These are phyloP conservation scores for Sinotaia quadrata DNA, from an alignment of 2,888 invertebrate genomes.

Conservation along the genomic window DNA sequence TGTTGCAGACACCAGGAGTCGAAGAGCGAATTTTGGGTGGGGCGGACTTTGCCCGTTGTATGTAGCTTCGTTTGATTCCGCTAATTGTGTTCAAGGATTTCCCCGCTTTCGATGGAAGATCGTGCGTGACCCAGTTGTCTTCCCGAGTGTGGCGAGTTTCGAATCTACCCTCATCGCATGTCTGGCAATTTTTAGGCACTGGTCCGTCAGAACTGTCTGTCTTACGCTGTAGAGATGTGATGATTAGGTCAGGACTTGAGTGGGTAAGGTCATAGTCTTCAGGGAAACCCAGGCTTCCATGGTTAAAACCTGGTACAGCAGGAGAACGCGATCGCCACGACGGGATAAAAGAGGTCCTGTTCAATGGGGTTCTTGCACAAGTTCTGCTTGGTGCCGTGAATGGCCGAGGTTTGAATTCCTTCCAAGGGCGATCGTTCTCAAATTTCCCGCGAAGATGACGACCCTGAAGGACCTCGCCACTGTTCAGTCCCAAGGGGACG, in stretches of 20 bases:
- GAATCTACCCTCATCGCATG: background rate
- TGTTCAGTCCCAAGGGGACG: conserved; percentile 22
- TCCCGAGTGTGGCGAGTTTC: background rate
- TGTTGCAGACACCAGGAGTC: background rate
- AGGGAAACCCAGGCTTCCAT: background rate
- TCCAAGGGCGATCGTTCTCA: background rate
- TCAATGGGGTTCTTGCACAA: background rate
- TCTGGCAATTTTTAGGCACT: background rate
- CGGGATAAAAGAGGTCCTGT: background rate
- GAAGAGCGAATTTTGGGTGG: conserved; percentile 25
- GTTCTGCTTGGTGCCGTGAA: conserved; percentile 20
- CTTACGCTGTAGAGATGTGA: conserved; percentile 17
- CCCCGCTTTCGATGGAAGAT: background rate
- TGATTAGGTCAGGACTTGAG: conserved; percentile 9
- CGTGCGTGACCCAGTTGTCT: background rate
- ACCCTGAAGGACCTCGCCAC: conserved; percentile 26
- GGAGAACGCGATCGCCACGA: conserved; percentile 3
- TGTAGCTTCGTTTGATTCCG: conserved; percentile 10
- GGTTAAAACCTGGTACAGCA: background rate
- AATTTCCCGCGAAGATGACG: conserved; percentile 5
- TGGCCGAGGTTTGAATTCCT: conserved; percentile 4
- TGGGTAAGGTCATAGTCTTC: background rate
- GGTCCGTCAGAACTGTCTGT: background rate
- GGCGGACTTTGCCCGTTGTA: conserved; percentile 32
- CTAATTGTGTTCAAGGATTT: background rate